A percentile compares a stretch with the other conserved stretches of the same genome.
Conservation (phyloP, 2,888 invertebrate genomes). For the Tortricodes alternella region DNA sequence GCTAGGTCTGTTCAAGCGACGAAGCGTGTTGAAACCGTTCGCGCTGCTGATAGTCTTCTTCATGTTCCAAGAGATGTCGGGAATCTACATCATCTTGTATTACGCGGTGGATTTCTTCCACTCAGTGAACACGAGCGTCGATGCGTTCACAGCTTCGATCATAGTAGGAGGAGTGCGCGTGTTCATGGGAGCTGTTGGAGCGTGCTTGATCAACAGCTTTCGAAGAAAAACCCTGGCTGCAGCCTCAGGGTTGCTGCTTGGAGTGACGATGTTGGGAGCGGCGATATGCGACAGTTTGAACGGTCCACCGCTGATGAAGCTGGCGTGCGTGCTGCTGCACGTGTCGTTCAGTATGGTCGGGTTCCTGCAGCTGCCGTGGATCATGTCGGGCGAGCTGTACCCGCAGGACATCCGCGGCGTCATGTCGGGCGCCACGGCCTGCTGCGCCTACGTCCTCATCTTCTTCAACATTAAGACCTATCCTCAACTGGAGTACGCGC, state of each 20-base stretch:
- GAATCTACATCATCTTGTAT: slow-evolving; percentile 88
- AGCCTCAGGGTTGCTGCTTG: slow-evolving; percentile 85
- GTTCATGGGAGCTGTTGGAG: slow-evolving; percentile 86
- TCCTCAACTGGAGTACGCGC: slow-evolving; percentile 80
- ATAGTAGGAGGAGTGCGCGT: slow-evolving; percentile 86
- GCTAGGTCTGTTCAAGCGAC: slow-evolving; percentile 68
- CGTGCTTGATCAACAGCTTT: slow-evolving; percentile 85
- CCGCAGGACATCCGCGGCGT: slow-evolving; percentile 86
- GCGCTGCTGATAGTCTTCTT: slow-evolving; percentile 85
- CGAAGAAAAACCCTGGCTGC: slow-evolving; percentile 85
- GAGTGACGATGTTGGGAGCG: slow-evolving; percentile 85
- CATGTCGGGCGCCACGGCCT: slow-evolving; percentile 87
- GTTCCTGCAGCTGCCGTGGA: slow-evolving; percentile 88
- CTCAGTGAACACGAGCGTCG: slow-evolving; percentile 84
- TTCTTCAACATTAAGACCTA: slow-evolving; percentile 88
- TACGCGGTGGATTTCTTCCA: slow-evolving; percentile 88
- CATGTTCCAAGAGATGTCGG: slow-evolving; percentile 87
- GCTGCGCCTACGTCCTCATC: slow-evolving; percentile 86
- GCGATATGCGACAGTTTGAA: slow-evolving; percentile 81
- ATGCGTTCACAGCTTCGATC: slow-evolving; percentile 87
- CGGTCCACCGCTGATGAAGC: slow-evolving; percentile 69
- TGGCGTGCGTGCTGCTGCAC: slow-evolving; percentile 85
- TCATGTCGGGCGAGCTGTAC: slow-evolving; percentile 88
- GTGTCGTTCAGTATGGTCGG: slow-evolving; percentile 89
- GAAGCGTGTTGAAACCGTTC: slow-evolving; percentile 86